These are phyloP conservation scores for Holothuria glaberrima DNA, from an alignment of 35 echinoderm and acorn worm genomes.

Conservation along the genomic window DNA sequence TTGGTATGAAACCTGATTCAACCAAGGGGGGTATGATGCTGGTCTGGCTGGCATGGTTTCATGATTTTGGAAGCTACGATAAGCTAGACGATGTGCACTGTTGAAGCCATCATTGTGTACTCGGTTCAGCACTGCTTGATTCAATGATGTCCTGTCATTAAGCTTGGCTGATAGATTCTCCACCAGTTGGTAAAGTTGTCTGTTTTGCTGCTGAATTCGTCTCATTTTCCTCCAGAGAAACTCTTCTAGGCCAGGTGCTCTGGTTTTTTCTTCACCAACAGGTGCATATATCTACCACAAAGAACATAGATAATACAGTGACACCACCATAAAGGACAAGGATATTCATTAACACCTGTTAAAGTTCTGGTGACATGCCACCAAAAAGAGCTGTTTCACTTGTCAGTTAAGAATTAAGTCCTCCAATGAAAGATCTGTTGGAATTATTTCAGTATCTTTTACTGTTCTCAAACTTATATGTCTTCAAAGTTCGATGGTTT, in stretches of 20 bases:
- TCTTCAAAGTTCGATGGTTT: too few species aligned
- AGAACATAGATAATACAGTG: neutral
- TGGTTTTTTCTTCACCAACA: neutral
- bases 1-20: neutral
- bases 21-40: neutral
- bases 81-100: neutral
- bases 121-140: neutral
- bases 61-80: neutral
- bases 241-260: too few species aligned
- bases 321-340: neutral
- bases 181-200: slow-evolving; percentile 1
- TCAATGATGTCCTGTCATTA: neutral
- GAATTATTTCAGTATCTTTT: too few species aligned
- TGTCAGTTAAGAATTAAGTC: too few species aligned
- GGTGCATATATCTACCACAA: neutral
- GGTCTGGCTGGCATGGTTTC: neutral
- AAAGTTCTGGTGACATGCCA: neutral
- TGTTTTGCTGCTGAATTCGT: neutral
- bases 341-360: neutral
- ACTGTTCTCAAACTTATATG: too few species aligned
- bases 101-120: neutral
- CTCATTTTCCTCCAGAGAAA: neutral
- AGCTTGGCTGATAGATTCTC: slow-evolving; percentile 19
- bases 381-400: too few species aligned
- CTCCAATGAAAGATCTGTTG: too few species aligned